Percentiles rank a stretch among this genome's conserved stretches.
phyloP scores from a whole-genome alignment of 2,888 invertebrate genomes.

The Zelleria hepariella region DNA sequence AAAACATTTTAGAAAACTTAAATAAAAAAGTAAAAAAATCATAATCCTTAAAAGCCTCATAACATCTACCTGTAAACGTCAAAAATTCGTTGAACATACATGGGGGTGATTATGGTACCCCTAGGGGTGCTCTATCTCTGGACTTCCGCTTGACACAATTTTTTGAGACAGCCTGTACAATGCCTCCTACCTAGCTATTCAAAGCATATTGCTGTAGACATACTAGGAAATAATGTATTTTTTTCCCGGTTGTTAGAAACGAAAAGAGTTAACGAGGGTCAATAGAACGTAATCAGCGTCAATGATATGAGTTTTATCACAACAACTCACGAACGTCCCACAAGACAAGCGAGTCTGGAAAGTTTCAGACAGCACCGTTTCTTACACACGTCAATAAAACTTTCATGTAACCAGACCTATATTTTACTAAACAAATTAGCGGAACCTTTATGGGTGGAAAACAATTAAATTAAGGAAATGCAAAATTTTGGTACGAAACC shows the following conservation, averaged over 20 bases:
- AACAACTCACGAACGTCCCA: neutral
- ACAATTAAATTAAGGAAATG: too few species aligned
- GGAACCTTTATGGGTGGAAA: too few species aligned
- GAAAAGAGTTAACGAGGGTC: neutral
- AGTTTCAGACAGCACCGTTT: neutral
- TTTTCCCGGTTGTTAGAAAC: neutral
- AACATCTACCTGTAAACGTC: neutral
- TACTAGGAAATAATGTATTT: neutral
- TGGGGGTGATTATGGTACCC: too few species aligned
- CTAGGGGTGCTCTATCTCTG: too few species aligned
- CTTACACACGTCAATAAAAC: neutral
- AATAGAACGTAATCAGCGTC: neutral
- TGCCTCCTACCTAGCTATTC: too few species aligned
- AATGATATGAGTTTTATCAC: neutral
- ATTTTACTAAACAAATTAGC: too few species aligned
- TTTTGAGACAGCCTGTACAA: too few species aligned
- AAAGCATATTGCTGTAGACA: too few species aligned
- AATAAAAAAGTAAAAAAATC: neutral
- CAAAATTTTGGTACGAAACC: too few species aligned
- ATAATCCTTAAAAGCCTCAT: neutral
- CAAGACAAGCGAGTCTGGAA: neutral
- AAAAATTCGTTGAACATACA: too few species aligned
- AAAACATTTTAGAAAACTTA: neutral
- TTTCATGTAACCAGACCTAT: neutral
- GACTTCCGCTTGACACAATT: too few species aligned